Evolutionary conservation across 2,888 invertebrate genomes (phyloP), one percentile per base, ranked within the genome.

Genomic region (Emmelina monodactyla): DNA sequence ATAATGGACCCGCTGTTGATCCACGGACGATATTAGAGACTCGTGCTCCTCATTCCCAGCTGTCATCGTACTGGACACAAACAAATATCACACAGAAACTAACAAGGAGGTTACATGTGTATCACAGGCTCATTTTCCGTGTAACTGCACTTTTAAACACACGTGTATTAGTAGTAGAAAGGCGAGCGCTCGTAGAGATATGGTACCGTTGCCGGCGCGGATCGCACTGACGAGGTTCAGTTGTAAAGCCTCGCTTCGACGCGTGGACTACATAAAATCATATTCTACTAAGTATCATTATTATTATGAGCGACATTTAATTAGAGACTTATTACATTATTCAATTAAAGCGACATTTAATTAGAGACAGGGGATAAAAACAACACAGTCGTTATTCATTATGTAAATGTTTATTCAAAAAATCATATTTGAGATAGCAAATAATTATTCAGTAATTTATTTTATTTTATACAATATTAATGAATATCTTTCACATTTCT

Each of bases 351-450:
- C n/a, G n/a, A n/a, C n/a, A n/a, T n/a, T n/a, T n/a, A n/a, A n/a
- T n/a, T n/a, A n/a, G n/a, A n/a, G n/a, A n/a, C n/a, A n/a, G n/a
- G n/a, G n/a, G n/a, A 25, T 7, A 3, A 25, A 25, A 25, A 25
- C n/a, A 10, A 25, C 3, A 25, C 3, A 25, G 4, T 25, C 19
- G 28, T 29, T 29, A 9, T 13, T 14, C 29, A 12, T 12, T 69
- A 69, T 66, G 67, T 72, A 75, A 72, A 73, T 70, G 58, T 76
- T 76, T 78, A 78, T 72, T 75, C 58, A 69, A 71, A 69, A 69
- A 76, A 73, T 61, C 69, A 72, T 75, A 73, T 72, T 70, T 75
- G 72, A 78, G 70, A 78, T 73, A 78, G 75, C 73, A 72, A 73
- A 70, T 76, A 72, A 75, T 71, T 70, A 68, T 59, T 65, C 59